Percentiles rank a stretch among this genome's conserved stretches.
These are phyloP conservation scores for Tamias sibiricus DNA, from an alignment of 2,113 vertebrate genomes.

Conservation along the genomic window DNA sequence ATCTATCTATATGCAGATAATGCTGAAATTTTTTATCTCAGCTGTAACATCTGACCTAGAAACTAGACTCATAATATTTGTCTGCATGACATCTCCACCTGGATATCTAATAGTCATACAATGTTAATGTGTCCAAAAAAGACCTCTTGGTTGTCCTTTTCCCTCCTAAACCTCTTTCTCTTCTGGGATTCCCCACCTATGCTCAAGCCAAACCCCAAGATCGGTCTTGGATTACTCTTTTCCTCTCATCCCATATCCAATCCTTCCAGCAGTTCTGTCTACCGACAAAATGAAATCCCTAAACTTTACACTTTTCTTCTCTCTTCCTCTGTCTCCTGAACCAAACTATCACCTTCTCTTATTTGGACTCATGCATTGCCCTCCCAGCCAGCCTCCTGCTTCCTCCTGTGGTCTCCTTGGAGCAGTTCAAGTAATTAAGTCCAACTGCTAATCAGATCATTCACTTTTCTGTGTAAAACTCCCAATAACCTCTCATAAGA, in stretches of 20 bases:
- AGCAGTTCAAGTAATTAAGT: neutral
- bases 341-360: neutral
- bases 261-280: neutral
- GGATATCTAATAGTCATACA: neutral
- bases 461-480: neutral
- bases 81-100: neutral
- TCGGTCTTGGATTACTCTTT: neutral
- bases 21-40: neutral
- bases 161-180: neutral
- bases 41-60: neutral
- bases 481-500: neutral
- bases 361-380: neutral
- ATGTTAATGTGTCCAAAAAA: neutral
- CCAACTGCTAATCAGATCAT: neutral
- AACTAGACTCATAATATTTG: neutral
- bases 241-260: neutral
- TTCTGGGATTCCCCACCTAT: neutral
- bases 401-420: neutral
- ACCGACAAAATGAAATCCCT: neutral
- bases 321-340: neutral
- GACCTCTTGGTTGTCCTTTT: neutral
- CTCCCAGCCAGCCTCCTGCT: neutral
- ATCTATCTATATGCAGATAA: neutral
- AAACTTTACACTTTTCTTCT: neutral
- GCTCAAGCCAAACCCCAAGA: neutral